Evolutionary conservation across 1,140 invertebrate genomes (phyloP).

Genomic region (Pachyrhynchus sulphureomaculatus): DNA sequence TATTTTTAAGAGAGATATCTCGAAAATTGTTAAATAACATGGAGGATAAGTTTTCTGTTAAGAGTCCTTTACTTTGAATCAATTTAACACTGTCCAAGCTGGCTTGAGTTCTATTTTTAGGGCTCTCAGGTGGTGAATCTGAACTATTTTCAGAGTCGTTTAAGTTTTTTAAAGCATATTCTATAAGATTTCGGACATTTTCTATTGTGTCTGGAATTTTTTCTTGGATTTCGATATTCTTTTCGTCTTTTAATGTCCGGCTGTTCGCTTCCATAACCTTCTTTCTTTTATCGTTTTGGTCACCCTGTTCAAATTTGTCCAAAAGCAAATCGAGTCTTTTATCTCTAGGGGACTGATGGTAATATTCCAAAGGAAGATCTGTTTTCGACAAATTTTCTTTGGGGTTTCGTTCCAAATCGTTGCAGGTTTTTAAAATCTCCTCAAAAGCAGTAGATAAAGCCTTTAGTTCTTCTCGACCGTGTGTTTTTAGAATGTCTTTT

Average conservation of each 20-base stretch:
- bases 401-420: constrained; percentile 12
- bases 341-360: neutral
- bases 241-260: neutral
- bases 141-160: neutral
- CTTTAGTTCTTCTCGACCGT: neutral
- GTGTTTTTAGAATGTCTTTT: neutral
- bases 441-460: constrained; percentile 4
- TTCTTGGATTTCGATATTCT: neutral
- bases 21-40: neutral
- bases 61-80: too few species aligned
- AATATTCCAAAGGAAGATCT: constrained; percentile 3
- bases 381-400: constrained; percentile 6
- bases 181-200: constrained; percentile 3
- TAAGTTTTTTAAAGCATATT: constrained; percentile 2
- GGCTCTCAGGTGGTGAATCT: neutral
- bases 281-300: neutral
- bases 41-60: neutral
- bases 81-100: too few species aligned
- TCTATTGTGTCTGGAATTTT: too few species aligned
- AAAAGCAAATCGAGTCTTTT: neutral
- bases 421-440: constrained; percentile 18
- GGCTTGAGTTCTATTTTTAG: too few species aligned
- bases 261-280: neutral
- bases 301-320: neutral
- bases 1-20: neutral